Evolutionary conservation across 2,113 vertebrate genomes (phyloP).

Genomic region (Onychorhynchus coronatus): DNA sequence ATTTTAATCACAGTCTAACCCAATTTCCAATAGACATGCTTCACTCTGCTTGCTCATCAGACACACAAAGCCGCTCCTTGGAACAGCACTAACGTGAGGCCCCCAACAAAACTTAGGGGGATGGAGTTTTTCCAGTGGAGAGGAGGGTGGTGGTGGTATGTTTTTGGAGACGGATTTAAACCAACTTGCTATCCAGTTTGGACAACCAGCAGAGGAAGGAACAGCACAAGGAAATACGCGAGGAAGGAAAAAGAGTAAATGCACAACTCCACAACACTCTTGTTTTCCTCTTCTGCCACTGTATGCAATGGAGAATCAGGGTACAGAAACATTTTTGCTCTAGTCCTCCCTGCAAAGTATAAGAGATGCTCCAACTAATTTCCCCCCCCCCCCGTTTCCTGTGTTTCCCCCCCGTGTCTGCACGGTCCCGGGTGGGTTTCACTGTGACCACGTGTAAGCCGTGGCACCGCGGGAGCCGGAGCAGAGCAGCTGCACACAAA

Average conservation of each 20-base stretch:
- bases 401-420: not conserved
- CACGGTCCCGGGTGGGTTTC: not conserved
- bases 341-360: not conserved
- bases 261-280: not conserved
- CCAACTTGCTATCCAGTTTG: not conserved
- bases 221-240: accelerated
- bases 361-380: not conserved
- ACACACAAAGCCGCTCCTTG: not conserved
- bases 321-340: not conserved
- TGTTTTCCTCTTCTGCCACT: not conserved
- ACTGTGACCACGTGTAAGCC: not conserved
- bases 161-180: not conserved
- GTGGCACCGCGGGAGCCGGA: not conserved
- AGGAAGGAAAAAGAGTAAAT: not conserved
- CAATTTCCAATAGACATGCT: accelerated
- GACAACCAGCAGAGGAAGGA: not conserved
- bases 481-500: accelerated
- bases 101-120: not conserved
- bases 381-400: accelerated
- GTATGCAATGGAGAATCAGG: accelerated
- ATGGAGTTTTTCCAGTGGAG: not conserved
- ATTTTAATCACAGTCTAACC: not conserved
- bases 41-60: not conserved
- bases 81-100: not conserved
- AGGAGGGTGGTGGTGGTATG: accelerated